Percentiles rank a stretch among this genome's conserved stretches.
Evolutionary conservation across 2,888 invertebrate genomes (phyloP).

Genomic region (Merodon equestris): DNA sequence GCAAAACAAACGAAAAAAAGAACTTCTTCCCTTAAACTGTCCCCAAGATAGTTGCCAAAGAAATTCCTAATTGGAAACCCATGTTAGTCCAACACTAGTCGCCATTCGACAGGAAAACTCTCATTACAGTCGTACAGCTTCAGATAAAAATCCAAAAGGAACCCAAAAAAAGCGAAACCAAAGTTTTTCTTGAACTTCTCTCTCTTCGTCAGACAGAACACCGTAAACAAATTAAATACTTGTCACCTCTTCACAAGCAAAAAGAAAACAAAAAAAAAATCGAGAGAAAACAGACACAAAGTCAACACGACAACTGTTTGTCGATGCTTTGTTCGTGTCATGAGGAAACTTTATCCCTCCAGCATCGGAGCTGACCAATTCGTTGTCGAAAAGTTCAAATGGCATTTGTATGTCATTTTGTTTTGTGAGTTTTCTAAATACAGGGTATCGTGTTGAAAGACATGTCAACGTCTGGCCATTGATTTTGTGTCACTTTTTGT

Average conservation of each 20-base stretch:
- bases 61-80: constrained; percentile 64
- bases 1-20: too few relatives aligned
- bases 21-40: too few relatives aligned
- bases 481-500: constrained; percentile 46
- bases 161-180: background rate
- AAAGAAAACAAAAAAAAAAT: constrained; percentile 10
- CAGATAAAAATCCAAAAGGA: constrained; percentile 29
- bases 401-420: constrained; percentile 40
- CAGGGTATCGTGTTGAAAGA: constrained; percentile 20
- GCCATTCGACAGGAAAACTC: constrained; percentile 26
- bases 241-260: constrained; percentile 66
- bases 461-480: constrained; percentile 48
- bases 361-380: constrained; percentile 34
- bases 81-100: constrained; percentile 45
- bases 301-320: constrained; percentile 57
- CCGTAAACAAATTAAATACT: constrained; percentile 72
- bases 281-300: too few relatives aligned
- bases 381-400: constrained; percentile 53
- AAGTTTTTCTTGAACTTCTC: constrained; percentile 15
- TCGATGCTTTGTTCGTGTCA: constrained; percentile 51
- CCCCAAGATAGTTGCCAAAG: constrained; percentile 1
- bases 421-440: constrained; percentile 29
- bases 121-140: constrained; percentile 35
- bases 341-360: constrained; percentile 36
- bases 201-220: constrained; percentile 30